phyloP scores from a whole-genome alignment of 2,888 invertebrate genomes.

The Kuschelorhynchus macadamiae region DNA sequence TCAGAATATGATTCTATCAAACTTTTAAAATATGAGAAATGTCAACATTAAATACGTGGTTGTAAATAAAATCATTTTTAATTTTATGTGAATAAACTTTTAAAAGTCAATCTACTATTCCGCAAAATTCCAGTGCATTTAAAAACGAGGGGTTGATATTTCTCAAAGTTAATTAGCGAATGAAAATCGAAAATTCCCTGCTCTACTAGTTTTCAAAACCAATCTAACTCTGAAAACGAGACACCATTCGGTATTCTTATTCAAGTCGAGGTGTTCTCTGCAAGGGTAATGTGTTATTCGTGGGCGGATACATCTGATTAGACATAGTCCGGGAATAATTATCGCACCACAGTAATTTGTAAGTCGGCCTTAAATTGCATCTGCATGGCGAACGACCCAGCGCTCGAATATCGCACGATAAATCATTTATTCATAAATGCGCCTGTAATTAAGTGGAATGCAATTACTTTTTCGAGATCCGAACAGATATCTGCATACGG shows the following conservation, averaged over 20 bases:
- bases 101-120: no score
- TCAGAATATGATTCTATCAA: no score
- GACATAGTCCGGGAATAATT: constrained; percentile 65
- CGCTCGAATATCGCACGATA: constrained; percentile 56
- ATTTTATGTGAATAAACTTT: no score
- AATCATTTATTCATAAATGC: constrained; percentile 62
- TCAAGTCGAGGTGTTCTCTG: not conserved
- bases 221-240: not conserved
- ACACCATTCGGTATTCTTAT: not conserved
- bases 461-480: constrained; percentile 55
- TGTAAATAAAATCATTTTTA: no score
- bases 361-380: constrained; percentile 62
- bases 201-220: no score
- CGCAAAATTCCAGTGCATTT: no score
- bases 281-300: constrained; percentile 64
- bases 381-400: constrained; percentile 49
- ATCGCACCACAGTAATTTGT: constrained; percentile 66
- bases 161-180: no score
- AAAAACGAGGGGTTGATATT: no score
- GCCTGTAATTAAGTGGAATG: constrained; percentile 59
- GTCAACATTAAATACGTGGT: no score
- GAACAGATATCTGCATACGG: constrained; percentile 38
- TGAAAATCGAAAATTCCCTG: no score
- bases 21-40: no score
- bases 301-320: constrained; percentile 66